These are phyloP conservation scores for Aleiodes sp. DNA, from an alignment of 1,140 invertebrate species.

Conservation along the genomic window DNA sequence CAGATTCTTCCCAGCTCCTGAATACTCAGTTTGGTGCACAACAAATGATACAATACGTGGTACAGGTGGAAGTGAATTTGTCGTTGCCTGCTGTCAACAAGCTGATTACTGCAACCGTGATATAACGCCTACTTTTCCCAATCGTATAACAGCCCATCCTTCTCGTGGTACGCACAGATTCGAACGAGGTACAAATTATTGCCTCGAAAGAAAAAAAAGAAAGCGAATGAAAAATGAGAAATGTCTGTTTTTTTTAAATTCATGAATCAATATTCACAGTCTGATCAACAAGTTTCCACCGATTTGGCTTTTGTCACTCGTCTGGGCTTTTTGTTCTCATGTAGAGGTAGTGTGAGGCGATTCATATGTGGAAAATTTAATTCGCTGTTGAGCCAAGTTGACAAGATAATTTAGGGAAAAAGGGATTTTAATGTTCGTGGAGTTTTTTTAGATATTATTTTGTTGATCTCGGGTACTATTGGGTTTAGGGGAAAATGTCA, in stretches of 20 bases:
- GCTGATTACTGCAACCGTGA: conserved; percentile 71
- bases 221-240: neutral
- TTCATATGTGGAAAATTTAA: neutral
- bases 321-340: conserved; percentile 18
- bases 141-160: conserved; percentile 50
- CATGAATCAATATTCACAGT: no score
- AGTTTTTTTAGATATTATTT: no score
- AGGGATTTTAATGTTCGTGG: no score
- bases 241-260: neutral
- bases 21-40: conserved; percentile 65
- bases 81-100: conserved; percentile 68
- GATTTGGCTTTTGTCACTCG: conserved; percentile 27
- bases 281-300: neutral
- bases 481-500: no score
- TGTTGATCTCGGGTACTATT: no score
- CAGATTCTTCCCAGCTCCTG: conserved; percentile 64
- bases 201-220: conserved; percentile 50
- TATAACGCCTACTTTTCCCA: conserved; percentile 60
- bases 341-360: neutral
- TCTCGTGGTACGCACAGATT: conserved; percentile 44
- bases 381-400: neutral
- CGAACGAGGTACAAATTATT: conserved; percentile 37
- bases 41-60: conserved; percentile 52
- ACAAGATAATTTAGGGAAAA: no score
- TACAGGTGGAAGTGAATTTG: conserved; percentile 54